Evolutionary conservation across 2,888 invertebrate genomes (phyloP), one percentile per base, ranked within the genome.

Genomic region (Drosophila neutralis): DNA sequence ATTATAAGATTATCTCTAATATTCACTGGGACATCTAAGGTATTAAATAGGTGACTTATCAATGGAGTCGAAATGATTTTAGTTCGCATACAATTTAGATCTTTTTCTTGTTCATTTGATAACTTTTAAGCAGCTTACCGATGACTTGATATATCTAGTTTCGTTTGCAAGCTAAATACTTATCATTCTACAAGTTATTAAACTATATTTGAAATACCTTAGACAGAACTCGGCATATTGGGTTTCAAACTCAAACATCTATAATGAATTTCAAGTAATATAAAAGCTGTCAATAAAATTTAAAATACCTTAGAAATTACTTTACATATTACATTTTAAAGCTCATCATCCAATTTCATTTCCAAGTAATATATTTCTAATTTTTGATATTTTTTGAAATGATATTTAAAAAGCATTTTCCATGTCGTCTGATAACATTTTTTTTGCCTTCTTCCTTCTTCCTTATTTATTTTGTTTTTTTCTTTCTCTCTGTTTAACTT

Each of bases 401-500:
- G 10, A 18, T 27, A 8, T 36, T 67, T 52, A 15, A n/a, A 51
- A 58, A 29, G 76, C 48, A 58, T 65, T n/a, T 11, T 45, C 31
- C 51, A 48, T 71, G 38, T 33, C 36, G 36, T 33, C 10, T 31
- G 11, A 18, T 18, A 13, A 21, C 27, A n/a, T 15, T 27, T 27
- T 6, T 11, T 27, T n/a, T 36, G 10, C 2, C 15, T 24, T 15
- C 10, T 18, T 27, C 27, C 18, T 31, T 10, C n/a, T 54, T 36
- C 54, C 7, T 42, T 36, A 48, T n/a, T 63, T 18, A 31, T 15
- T 27, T 11, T 36, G 35, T 57, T 33, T 52, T 29, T 4, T 18
- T 13, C 58, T 18, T 24, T 64, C 36, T 29, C 18, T 27, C 40
- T 49, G 56, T 72, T 78, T 76, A 81, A 89, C 74, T 86, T 82